Base-by-base conservation (phyloP, 2,113 vertebrate genomes). In the Gambusia affinis region DNA sequence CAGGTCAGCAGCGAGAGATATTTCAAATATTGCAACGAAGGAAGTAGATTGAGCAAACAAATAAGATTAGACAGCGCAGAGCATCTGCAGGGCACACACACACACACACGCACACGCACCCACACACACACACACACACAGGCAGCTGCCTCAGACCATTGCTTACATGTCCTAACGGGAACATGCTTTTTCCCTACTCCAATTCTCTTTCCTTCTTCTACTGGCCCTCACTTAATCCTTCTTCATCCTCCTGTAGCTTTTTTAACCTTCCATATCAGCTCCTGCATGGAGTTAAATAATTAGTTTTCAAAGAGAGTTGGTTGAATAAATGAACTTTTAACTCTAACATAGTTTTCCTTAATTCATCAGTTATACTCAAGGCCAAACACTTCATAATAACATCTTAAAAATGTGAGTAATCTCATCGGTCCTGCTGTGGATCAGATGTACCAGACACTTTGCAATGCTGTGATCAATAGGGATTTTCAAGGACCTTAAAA, bases 11-110 rank as follows among this genome's bases (percentile, higher is more conserved):
- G 79, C 76, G 79, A 76, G 80, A 89, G 81, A 54, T 67, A 81
- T 85, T 68, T 76, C 65, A 82, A 76, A 51, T 85, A 85, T 75
- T 82, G 76, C 84, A 89, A 86, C 62, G 72, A 81, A 88, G 78
- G 81, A 79, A 85, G 64, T 73, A 67, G 68, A 89, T 66, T 47
- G 44, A 60, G 73, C 57, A 88, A 88, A 89, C 84, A 90, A 89
- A 91, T 89, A 64, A 69, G 87, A 87, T 84, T 72, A 88, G 91
- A 93, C 91, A 91, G 90, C 82, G 67, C 80, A 88, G 85, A 87
- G 88, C 77, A 82, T 91, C 85, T 90, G 83, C 84, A 85, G 91
- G 89, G 80, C 79, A 87, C 79, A 85, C 74, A 85, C 74, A 85
- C 74, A 85, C 76, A 85, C 15, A 80, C n/a, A n/a, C n/a, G n/a